Evolutionary conservation across 2,797 vertebrate species (phyloP).

Genomic region (Myoxocephalus aenaeus): DNA sequence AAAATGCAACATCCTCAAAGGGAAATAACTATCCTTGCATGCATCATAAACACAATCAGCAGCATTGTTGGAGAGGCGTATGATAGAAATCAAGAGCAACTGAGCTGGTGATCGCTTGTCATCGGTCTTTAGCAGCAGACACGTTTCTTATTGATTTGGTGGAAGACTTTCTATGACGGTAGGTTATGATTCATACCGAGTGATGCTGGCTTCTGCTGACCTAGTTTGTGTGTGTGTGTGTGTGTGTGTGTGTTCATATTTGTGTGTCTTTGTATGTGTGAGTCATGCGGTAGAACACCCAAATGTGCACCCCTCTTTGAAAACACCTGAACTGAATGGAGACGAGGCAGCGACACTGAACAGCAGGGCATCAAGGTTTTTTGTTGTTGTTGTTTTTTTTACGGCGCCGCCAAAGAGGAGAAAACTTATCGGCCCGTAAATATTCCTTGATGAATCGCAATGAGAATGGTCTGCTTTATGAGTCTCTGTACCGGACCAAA

Average conservation of each 20-base stretch:
- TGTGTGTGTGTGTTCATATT: conserved; percentile 13
- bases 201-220: conserved; percentile 55
- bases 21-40: not conserved
- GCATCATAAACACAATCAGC: conserved; percentile 23
- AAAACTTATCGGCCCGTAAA: conserved; percentile 35
- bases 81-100: conserved; percentile 18
- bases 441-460: conserved; percentile 53
- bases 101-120: conserved; percentile 7
- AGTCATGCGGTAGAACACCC: not conserved
- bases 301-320: not conserved
- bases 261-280: conserved; percentile 21
- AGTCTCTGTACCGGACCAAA: conserved; percentile 58
- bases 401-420: not conserved
- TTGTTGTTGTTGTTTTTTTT: conserved; percentile 7
- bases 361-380: not conserved
- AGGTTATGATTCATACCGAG: conserved; percentile 62
- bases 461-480: conserved; percentile 41
- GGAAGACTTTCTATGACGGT: conserved; percentile 33
- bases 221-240: conserved; percentile 43
- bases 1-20: not conserved
- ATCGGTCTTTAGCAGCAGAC: not conserved
- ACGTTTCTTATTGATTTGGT: conserved; percentile 55
- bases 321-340: not conserved
- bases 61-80: conserved; percentile 9
- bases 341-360: not conserved